Percentiles rank a stretch among this genome's conserved stretches.
Conservation (phyloP, 2,113 vertebrate genomes). For the Gnathonemus echidnorhynchus region DNA sequence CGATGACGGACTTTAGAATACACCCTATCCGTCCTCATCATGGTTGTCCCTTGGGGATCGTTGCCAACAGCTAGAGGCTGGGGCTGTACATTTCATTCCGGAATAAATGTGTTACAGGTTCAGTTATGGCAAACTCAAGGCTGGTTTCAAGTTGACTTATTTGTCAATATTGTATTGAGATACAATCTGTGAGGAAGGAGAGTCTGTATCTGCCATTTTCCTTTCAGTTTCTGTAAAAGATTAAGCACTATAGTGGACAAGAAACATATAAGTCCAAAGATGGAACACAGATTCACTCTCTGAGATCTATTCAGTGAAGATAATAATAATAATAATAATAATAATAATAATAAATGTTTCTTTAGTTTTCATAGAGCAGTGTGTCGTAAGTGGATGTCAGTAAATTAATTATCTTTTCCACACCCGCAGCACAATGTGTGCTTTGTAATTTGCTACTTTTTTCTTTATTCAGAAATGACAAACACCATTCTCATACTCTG, state of each 20-base stretch:
- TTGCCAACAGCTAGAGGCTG: background rate
- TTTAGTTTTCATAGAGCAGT: background rate
- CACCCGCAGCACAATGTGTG: background rate
- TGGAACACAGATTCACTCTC: background rate
- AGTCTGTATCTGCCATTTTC: too few species aligned
- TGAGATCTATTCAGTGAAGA: background rate
- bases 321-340: background rate
- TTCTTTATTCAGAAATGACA: background rate
- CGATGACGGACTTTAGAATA: background rate
- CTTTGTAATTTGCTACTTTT: background rate
- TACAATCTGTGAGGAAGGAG: too few species aligned
- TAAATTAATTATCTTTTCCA: conserved; percentile 1
- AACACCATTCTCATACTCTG: background rate
- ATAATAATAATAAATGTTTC: background rate
- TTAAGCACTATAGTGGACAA: too few species aligned
- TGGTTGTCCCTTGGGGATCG: background rate
- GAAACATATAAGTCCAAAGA: too few species aligned
- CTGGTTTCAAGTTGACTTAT: background rate
- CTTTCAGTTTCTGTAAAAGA: too few species aligned
- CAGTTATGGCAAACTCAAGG: background rate
- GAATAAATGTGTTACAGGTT: background rate
- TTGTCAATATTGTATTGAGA: too few species aligned
- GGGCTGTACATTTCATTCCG: background rate
- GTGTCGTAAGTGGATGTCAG: background rate
- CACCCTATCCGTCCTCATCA: background rate